These are phyloP conservation scores for Drosophila atripex DNA, from an alignment of 2,888 invertebrate species.

Conservation along the genomic window DNA sequence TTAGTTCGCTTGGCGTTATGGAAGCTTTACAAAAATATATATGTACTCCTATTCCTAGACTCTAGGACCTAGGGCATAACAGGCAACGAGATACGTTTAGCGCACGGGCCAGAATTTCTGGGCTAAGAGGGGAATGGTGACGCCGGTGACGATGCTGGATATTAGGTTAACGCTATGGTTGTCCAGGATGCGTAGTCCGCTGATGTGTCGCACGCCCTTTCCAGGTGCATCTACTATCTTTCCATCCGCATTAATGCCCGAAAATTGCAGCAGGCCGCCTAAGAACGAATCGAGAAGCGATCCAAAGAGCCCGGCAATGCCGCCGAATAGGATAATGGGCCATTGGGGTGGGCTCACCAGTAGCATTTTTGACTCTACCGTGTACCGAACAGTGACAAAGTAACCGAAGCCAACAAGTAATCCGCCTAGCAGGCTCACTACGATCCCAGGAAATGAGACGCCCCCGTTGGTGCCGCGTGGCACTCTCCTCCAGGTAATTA, in stretches of 20 bases:
- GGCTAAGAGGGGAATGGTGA: constrained; percentile 88
- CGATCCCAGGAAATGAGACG: constrained; percentile 87
- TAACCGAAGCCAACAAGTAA: constrained; percentile 89
- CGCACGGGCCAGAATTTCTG: constrained; percentile 85
- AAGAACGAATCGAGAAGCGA: constrained; percentile 92
- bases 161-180: constrained; percentile 95
- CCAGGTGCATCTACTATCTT: constrained; percentile 90
- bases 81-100: constrained; percentile 37
- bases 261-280: constrained; percentile 94
- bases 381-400: constrained; percentile 88
- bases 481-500: constrained; percentile 90
- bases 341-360: constrained; percentile 89
- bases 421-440: constrained; percentile 85
- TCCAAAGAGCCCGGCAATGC: constrained; percentile 90
- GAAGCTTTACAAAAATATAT: constrained; percentile 47
- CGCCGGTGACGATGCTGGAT: constrained; percentile 90
- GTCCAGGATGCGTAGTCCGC: constrained; percentile 90
- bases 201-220: constrained; percentile 89
- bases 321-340: constrained; percentile 90
- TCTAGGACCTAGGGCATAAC: neutral
- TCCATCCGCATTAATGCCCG: constrained; percentile 90
- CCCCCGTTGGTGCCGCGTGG: constrained; percentile 96
- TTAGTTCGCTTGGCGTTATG: constrained; percentile 46
- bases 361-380: constrained; percentile 86
- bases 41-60: neutral